Base-by-base conservation (phyloP, 2,888 invertebrate genomes). In the Thalpophila matura region DNA sequence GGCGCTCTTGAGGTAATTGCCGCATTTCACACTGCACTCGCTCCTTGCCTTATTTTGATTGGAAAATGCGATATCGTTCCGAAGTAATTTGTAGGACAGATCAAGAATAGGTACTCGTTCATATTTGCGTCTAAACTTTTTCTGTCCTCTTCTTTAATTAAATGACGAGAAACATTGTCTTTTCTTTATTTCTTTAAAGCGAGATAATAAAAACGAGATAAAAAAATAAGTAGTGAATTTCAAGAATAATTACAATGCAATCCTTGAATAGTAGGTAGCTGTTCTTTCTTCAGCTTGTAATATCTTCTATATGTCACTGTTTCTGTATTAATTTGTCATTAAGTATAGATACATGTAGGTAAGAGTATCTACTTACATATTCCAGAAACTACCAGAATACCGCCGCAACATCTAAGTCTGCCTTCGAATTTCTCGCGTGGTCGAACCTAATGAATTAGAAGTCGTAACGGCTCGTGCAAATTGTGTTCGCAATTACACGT, bases 1-100 rank as follows among this genome's bases (percentile, higher is more conserved):
- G 87, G 81, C 70, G 81, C 88, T 88, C 90, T 91, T 87, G 87
- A 90, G 91, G 92, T 92, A 92, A 93, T 93, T 92, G 93, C 89
- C 85, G 91, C 86, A 87, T 92, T 92, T 89, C 90, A 87, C 84
- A 82, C 85, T 86, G 85, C 86, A 84, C 78, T 80, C 80, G 72
- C 73, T 80, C 62, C 70, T 66, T 60, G 76, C 65, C 82, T 74
- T 80, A 88, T 86, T 87, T 86, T 81, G 77, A 56, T 61, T 37
- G 29, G 50, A 62, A 43, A 18, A 56, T 60, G 55, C 79, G 62
- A 75, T 74, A 43, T 77, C 68, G 68, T 63, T 70, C 38, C 38
- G 47, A 76, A 40, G 49, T 73, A 49, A 53, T 42, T 56, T 51
- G n/a, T 20, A 35, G 4, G 14, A 33, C 5, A 26, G 18, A 24